A percentile compares a stretch with the other conserved stretches of the same genome.
These are phyloP conservation scores for Ataeniobius toweri DNA, from an alignment of 2,797 vertebrate species.

Conservation along the genomic window DNA sequence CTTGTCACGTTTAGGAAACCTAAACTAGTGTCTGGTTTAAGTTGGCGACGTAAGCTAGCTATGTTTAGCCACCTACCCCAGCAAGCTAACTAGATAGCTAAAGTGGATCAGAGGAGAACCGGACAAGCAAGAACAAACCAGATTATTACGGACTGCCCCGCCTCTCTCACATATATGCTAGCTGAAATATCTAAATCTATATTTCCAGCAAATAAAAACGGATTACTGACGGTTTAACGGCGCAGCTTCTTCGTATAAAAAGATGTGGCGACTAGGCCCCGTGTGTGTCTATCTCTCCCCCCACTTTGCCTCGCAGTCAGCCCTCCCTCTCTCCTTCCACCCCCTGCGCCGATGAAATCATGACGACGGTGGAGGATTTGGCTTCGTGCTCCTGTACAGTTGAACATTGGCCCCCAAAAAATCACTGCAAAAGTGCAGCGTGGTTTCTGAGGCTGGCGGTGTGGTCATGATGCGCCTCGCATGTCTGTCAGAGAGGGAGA, in stretches of 20 bases:
- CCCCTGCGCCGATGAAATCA: conserved; percentile 70
- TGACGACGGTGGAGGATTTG: conserved; percentile 63
- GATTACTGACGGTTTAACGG: conserved; percentile 72
- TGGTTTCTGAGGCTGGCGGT: background rate
- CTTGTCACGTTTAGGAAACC: background rate
- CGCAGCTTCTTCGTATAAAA: conserved; percentile 73
- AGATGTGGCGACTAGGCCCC: conserved; percentile 74
- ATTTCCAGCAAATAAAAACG: conserved; percentile 21
- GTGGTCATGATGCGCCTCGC: conserved; percentile 33
- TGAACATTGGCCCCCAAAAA: conserved; percentile 6
- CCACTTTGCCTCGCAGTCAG: conserved; percentile 66
- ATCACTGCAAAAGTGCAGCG: background rate
- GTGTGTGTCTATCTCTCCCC: conserved; percentile 58
- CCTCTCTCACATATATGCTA: rapidly evolving
- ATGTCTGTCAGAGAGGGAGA: conserved; percentile 39
- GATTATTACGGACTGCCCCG: rapidly evolving
- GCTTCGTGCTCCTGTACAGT: conserved; percentile 42
- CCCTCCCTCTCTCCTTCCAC: conserved; percentile 69
- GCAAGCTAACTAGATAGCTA: conserved; percentile 47
- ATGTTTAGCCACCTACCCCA: conserved; percentile 38
- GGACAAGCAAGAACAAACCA: background rate
- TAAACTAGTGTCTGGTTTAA: background rate
- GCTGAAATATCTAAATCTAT: rapidly evolving
- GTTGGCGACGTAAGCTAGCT: conserved; percentile 33
- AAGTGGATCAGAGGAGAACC: conserved; percentile 6